Base-by-base conservation (phyloP, 2,888 invertebrate species). In the Tachina lurida region DNA sequence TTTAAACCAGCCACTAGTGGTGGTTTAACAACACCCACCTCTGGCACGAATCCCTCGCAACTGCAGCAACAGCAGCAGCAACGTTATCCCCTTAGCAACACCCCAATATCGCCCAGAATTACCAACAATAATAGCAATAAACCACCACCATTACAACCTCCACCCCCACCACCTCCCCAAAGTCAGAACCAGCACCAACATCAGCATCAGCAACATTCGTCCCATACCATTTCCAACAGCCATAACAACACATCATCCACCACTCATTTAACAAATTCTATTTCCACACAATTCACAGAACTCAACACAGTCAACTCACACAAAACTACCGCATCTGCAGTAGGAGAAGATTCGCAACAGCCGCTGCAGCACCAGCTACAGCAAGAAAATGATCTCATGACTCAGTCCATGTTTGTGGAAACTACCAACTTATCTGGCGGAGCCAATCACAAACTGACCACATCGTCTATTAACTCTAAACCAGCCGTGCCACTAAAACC, bases 401-500 rank as follows among this genome's bases (percentile, higher is more conserved):
- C 90, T 39, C 90, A 90, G 81, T 90, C 90, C 70, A 89, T 90
- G 52, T 89, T 88, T 67, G 88, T 87, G 62, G 90, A 90, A 67
- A 87, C 80, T 67, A 79, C 84, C 81, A 89, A 84, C 68, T 84
- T 86, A 76, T 84, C 78, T 31, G 70, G 65, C 67, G 87, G 83
- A 22, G 80, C 84, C 71, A 88, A 79, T 84, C 88, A 85, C 67
- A 88, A 74, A 76, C 84, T 84, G 65, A 82, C 74, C 73, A 81
- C 87, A 58, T 85, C 87, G 80, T 84, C 86, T 63, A 87, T 80
- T 85, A 89, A 88, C 75, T 94, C 94, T 87, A 96, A 95, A 91
- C 97, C 96, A 3, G 94, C 94, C 13, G 95, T 96, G 86, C 96
- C 96, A 13, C 94, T 94, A 10, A 95, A 95, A 91, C 95, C 94